A percentile compares a stretch with the other conserved stretches of the same genome.
Conservation (phyloP, 92 coral and sea anemone genomes). For the Phenganax subtilis region DNA sequence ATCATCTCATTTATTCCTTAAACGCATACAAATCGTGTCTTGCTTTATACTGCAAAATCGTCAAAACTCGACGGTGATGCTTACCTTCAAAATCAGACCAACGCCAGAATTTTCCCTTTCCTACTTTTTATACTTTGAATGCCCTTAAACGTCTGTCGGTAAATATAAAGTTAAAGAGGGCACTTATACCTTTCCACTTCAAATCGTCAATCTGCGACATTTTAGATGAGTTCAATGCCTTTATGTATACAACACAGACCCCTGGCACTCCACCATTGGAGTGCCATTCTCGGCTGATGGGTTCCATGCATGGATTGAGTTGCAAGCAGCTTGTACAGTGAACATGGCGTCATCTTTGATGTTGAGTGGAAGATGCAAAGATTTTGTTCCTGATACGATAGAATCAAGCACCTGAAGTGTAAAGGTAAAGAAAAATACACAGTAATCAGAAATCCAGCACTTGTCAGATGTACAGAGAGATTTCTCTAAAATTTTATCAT, state of each 20-base stretch:
- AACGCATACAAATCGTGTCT: not conserved
- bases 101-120: slow-evolving; percentile 37
- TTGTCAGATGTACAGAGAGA: not conserved
- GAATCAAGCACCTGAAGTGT: not conserved
- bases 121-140: slow-evolving; percentile 40
- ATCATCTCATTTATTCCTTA: slow-evolving; percentile 26
- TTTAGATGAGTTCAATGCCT: too few species aligned
- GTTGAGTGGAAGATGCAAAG: slow-evolving; percentile 38
- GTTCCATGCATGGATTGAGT: slow-evolving; percentile 43
- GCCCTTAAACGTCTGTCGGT: not conserved
- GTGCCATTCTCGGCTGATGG: slow-evolving; percentile 34
- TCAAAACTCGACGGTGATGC: not conserved
- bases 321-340: slow-evolving; percentile 34
- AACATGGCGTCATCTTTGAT: slow-evolving; percentile 40
- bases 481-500: not conserved
- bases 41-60: too few species aligned
- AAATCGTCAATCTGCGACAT: too few species aligned
- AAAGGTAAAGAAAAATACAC: slow-evolving; percentile 22
- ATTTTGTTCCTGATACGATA: slow-evolving; percentile 24
- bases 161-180: not conserved
- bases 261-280: slow-evolving; percentile 41
- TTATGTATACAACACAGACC: slow-evolving; percentile 15
- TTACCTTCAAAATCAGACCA: slow-evolving; percentile 35
- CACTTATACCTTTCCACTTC: slow-evolving; percentile 39
- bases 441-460: not conserved